Base-by-base conservation (phyloP, 2,113 vertebrate genomes). In the Axis porcinus region DNA sequence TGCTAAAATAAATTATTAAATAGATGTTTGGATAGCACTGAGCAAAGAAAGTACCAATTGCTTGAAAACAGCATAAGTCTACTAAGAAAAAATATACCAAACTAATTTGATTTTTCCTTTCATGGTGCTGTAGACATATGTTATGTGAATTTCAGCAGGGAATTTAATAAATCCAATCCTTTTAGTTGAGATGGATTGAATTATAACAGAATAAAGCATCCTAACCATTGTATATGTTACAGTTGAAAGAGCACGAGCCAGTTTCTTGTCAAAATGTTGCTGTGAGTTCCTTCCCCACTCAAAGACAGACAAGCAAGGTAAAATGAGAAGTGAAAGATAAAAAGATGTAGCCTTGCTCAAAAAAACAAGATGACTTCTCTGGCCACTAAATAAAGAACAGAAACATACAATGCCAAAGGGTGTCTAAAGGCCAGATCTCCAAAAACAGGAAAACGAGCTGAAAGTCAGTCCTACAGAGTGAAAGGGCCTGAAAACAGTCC, bases 1-100 rank as follows among this genome's bases (percentile, higher is more conserved):
- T 92, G 79, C 60, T 87, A 90, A 58, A 94, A 64, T 97, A 92
- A 96, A 94, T 85, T 84, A 96, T 87, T 87, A 94, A 95, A 81
- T 92, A 96, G 64, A 89, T 84, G 45, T 90, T 94, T 97, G 93
- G 33, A 86, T 64, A 90, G 88, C 52, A 87, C 50, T 28, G 36
- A 87, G 43, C 57, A 94, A 95, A 97, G 55, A 95, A 97, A 97
- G 84, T 81, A 58, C 90, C 23, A 74, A 87, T 74, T 84, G 40
- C 74, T 54, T 92, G 55, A 95, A 97, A 94, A 84, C 16, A 58
- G 45, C 33, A 58, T 74, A 57, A 43, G 54, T 84, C 52, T 89
- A 21, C 58, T n/a, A 81, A 81, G 94, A 88, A 94, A 95, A 96
- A 93, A 84, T 62, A 43, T n/a, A 55, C 40, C 25, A 12, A 52